Evolutionary conservation across 92 coral and sea anemone genomes (phyloP), one percentile per base, ranked within the genome.

Genomic region (Porites rus): DNA sequence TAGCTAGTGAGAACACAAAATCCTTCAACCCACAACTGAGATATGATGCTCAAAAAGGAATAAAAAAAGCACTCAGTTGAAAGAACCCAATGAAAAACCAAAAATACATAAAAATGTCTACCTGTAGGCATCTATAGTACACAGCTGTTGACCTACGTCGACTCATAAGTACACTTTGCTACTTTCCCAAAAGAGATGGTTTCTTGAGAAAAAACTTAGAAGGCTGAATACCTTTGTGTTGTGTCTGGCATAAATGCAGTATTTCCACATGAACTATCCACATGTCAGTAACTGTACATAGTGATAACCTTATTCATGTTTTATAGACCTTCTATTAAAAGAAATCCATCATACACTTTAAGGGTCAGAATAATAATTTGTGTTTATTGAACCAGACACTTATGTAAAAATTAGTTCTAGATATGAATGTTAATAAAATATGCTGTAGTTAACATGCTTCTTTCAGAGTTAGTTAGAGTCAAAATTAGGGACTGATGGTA

Each of bases 121-220:
- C 84, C 82, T 64, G 72, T 63, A 19, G 6, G 21, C 19, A 71
- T 19, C 82, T 78, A 72, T 63, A 63, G 70, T 78, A 78, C 22
- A 78, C 46, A 4, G 46, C 52, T 9, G 46, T 62, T 64, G 82
- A 78, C 21, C 82, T 78, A 19, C n/a, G 21, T 64, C 60, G 67
- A 38, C 72, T 63, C 72, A 63, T 78, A 38, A 38, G 72, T 72
- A n/a, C 20, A 21, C 9, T 16, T 63, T 7, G 52, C 1, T 76
- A 8, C 38, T 7, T 21, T 11, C 18, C 13, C 54, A 72, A 14
- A 11, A 14, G 19, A 46, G 9, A 72, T 46, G 59, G 13, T 21
- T 14, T 10, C 72, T 67, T 22, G 72, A 65, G 22, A 62, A 14
- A 62, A 6, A 13, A 22, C 16, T 28, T 28, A 28, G 31, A 28